Percentiles rank a stretch among this genome's conserved stretches.
Evolutionary conservation across 2,113 vertebrate species (phyloP).

Genomic region (Naja naja): DNA sequence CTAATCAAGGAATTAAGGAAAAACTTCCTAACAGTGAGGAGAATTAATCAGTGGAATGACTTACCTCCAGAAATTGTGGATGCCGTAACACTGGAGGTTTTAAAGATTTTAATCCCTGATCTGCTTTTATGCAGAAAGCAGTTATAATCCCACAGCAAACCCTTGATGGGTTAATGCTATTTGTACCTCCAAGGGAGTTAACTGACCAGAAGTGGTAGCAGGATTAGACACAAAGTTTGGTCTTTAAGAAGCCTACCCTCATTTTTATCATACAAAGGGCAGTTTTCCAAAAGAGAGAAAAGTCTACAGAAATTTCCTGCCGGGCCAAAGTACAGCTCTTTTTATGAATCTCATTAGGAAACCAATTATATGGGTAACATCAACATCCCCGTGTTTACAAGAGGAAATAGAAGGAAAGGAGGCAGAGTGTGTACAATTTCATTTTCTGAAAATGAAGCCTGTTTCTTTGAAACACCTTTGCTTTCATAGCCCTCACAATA

Average conservation of each 20-base stretch:
- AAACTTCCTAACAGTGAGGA: too few species aligned
- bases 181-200: not conserved
- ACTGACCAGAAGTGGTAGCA: not conserved
- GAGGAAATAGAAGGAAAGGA: not conserved
- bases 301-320: not conserved
- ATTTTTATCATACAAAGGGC: not conserved
- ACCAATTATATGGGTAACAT: not conserved
- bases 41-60: too few species aligned
- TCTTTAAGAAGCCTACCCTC: not conserved
- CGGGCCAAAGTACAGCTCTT: slow-evolving; percentile 12
- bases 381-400: not conserved
- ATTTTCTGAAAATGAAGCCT: not conserved
- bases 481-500: not conserved
- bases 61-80: too few species aligned
- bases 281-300: fast-evolving
- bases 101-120: not conserved
- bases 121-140: not conserved
- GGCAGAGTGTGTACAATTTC: not conserved
- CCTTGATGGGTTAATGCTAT: not conserved
- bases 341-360: not conserved
- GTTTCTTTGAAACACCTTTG: not conserved
- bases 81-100: too few species aligned
- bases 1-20: too few species aligned
- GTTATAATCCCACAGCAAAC: not conserved
- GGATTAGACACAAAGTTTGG: not conserved